These are phyloP conservation scores for Bryconaethiops microstoma DNA, from an alignment of 2,797 vertebrate species.

Conservation along the genomic window DNA sequence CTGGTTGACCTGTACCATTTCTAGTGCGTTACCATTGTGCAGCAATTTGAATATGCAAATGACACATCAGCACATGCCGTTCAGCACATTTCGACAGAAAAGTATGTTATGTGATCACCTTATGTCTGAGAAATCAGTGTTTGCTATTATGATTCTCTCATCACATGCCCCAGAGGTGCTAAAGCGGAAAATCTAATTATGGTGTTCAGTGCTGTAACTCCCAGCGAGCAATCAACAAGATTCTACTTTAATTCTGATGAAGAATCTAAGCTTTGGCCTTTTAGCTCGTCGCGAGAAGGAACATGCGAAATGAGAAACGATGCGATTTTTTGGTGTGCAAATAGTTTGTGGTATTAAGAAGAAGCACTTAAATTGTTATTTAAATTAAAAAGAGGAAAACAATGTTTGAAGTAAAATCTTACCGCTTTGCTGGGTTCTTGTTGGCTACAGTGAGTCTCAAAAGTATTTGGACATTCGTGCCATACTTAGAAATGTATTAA, in stretches of 20 bases:
- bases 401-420: not conserved
- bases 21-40: not conserved
- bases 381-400: not conserved
- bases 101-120: constrained; percentile 12
- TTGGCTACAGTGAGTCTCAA: no score
- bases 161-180: constrained; percentile 47
- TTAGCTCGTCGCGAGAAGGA: constrained; percentile 46
- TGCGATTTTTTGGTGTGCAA: constrained; percentile 37
- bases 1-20: not conserved
- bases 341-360: constrained; percentile 54
- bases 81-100: not conserved
- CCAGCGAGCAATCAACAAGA: constrained; percentile 63
- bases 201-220: constrained; percentile 52
- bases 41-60: constrained; percentile 1
- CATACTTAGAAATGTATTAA: no score
- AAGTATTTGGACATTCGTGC: no score
- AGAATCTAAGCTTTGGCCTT: constrained; percentile 45
- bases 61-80: not conserved
- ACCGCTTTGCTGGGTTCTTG: no score
- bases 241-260: constrained; percentile 64
- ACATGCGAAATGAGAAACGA: constrained; percentile 28
- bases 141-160: constrained; percentile 52
- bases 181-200: constrained; percentile 64
- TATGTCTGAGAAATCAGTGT: constrained; percentile 33
- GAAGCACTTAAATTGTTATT: constrained; percentile 30